Evolutionary conservation across 2,888 invertebrate genomes (phyloP), one percentile per base, ranked within the genome.

Genomic region (Athalia circularis): DNA sequence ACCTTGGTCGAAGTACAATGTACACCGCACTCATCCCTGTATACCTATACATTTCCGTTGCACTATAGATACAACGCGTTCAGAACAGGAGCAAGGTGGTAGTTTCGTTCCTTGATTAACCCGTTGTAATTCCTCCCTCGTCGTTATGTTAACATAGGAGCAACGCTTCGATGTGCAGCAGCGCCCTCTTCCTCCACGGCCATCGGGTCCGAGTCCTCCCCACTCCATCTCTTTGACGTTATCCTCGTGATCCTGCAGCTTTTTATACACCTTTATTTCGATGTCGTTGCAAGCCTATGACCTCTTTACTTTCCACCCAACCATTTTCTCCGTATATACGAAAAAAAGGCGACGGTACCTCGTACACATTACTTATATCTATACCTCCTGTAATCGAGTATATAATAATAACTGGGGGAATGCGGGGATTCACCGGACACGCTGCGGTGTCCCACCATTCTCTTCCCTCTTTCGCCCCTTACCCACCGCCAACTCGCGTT

Each of bases 51-150:
- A 29, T 29, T 29, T 29, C 67, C 1, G 45, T 45, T 45, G 72
- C 45, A 59, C 47, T 59, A 29, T 29, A 72, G 72, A 59, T 72
- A 72, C 57, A 57, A 72, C 59, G 45, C 59, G 59, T 72, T 29
- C 29, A 29, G 29, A 29, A 29, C 29, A 29, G 59, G 72, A 47
- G 57, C 72, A 5, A 59, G 47, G 72, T 72, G 59, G 72, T 45
- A 72, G 72, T 57, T 72, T 72, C 72, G 45, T 83, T 81, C 81
- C 84, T 85, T 85, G 86, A 85, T 85, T 85, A 85, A 84, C 85
- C 85, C 80, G 81, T 85, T 85, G 85, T 86, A 86, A 85, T 86
- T 85, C 84, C 86, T 85, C 83, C 84, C 83, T 84, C 82, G 84
- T 83, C 83, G 85, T 85, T 85, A 82, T 81, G 85, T 85, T 83